Evolutionary conservation across 2,113 vertebrate genomes (phyloP).

Genomic region (Columba janthina): DNA sequence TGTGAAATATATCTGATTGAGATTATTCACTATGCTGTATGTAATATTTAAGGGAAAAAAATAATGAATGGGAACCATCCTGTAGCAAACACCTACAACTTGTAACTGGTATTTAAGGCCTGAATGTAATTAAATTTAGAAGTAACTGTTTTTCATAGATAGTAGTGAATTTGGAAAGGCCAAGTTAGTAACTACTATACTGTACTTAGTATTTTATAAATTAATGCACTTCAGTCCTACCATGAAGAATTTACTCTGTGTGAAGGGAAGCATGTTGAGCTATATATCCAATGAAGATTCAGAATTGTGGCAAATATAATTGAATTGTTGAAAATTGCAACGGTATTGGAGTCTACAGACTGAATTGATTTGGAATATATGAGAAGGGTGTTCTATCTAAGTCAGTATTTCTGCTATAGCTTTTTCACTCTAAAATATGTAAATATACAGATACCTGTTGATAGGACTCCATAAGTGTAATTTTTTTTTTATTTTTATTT

Average conservation of each 20-base stretch:
- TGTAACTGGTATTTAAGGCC: not conserved
- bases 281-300: not conserved
- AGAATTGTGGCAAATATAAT: not conserved
- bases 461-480: not conserved
- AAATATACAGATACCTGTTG: not conserved
- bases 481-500: not conserved
- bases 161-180: not conserved
- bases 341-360: not conserved
- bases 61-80: not conserved
- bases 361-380: not conserved
- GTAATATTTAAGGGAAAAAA: not conserved
- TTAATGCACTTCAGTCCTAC: not conserved
- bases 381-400: not conserved
- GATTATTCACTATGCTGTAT: not conserved
- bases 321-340: not conserved
- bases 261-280: not conserved
- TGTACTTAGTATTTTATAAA: not conserved
- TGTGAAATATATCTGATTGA: not conserved
- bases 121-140: not conserved
- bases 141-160: not conserved
- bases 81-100: not conserved
- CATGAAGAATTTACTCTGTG: not conserved
- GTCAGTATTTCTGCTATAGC: not conserved
- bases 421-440: not conserved
- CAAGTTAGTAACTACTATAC: not conserved